Percentiles rank a stretch among this genome's conserved stretches.
These are phyloP conservation scores for Rhadina sibilatrix DNA, from an alignment of 2,113 vertebrate genomes.

Conservation along the genomic window DNA sequence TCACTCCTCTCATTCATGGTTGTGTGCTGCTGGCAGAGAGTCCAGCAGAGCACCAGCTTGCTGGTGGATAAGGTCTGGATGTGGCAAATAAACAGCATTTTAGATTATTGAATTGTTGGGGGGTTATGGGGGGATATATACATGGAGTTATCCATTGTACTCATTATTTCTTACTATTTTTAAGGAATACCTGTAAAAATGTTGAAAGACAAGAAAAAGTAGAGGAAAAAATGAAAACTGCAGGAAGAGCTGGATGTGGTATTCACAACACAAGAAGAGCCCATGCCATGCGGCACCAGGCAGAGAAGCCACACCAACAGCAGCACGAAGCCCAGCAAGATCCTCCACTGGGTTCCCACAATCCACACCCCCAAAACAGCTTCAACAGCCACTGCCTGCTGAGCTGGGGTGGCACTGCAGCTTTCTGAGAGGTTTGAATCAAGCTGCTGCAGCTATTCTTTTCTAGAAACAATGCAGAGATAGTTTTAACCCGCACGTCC, in stretches of 20 bases:
- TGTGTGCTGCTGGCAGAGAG: background rate
- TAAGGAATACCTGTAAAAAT: background rate
- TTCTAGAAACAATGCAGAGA: background rate
- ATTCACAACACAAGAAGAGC: background rate
- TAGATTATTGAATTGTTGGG: background rate
- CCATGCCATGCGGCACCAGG: accelerated
- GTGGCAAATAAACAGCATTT: background rate
- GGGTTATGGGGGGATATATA: background rate
- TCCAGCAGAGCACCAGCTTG: background rate
- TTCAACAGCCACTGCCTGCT: background rate
- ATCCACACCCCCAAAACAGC: accelerated
- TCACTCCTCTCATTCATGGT: background rate
- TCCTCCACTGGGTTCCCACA: accelerated
- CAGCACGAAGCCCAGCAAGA: background rate
- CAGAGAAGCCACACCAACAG: background rate
- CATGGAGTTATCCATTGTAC: background rate
- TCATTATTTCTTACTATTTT: background rate
- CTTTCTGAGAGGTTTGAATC: background rate
- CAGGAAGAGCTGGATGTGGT: background rate
- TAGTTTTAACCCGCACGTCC: background rate
- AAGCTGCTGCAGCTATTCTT: background rate
- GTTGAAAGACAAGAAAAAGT: background rate
- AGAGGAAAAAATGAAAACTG: background rate
- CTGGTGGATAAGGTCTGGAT: background rate
- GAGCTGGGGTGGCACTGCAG: background rate